Evolutionary conservation across 2,797 vertebrate genomes (phyloP).

Genomic region (Tauraco hartlaubi): DNA sequence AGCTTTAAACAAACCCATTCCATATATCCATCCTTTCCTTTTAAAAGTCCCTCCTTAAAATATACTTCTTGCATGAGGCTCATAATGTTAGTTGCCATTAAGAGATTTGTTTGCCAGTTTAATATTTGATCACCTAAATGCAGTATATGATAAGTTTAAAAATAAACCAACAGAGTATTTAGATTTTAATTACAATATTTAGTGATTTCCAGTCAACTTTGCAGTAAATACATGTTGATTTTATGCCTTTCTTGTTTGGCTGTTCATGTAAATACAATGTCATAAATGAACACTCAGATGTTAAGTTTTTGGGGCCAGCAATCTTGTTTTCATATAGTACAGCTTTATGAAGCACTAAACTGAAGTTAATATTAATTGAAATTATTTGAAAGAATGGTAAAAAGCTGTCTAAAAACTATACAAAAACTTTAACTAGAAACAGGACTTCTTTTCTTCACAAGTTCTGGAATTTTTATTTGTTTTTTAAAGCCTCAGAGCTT

Average conservation of each 20-base stretch:
- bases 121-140: background rate
- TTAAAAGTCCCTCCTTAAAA: background rate
- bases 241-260: background rate
- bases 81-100: background rate
- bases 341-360: background rate
- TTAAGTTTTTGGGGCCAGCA: background rate
- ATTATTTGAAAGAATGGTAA: background rate
- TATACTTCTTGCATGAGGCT: background rate
- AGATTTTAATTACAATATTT: background rate
- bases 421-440: background rate
- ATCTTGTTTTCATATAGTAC: background rate
- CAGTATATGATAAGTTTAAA: background rate
- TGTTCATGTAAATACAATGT: background rate
- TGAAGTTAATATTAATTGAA: background rate
- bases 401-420: background rate
- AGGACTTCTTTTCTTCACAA: background rate
- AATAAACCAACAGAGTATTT: background rate
- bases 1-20: background rate
- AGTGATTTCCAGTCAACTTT: background rate
- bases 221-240: background rate
- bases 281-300: background rate
- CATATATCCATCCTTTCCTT: slow-evolving; percentile 31
- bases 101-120: background rate
- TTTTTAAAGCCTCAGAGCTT: background rate
- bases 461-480: background rate